Conservation (phyloP, 1,140 invertebrate genomes). For the Eriocheir sinensis region DNA sequence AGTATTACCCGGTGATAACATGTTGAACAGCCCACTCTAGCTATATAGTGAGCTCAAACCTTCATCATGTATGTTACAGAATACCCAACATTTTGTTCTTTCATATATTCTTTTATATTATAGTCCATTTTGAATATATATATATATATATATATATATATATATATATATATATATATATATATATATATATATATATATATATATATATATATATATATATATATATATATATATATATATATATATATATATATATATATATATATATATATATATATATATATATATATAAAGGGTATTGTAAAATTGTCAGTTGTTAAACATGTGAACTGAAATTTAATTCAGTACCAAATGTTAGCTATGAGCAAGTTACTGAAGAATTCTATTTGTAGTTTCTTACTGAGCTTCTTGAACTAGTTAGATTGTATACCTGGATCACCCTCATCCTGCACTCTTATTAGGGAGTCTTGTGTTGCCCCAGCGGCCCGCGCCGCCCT, state of each 20-base stretch:
- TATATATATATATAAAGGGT: conserved; percentile 32
- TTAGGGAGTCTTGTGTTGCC: not conserved
- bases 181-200: conserved; percentile 60
- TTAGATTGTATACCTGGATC: not conserved
- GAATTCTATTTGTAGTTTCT: conserved; percentile 8
- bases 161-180: conserved; percentile 50
- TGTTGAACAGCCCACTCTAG: not conserved
- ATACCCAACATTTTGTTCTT: not conserved
- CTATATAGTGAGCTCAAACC: not conserved
- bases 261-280: not conserved
- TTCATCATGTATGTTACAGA: not conserved
- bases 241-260: not conserved
- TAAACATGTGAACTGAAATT: not conserved
- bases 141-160: conserved; percentile 60
- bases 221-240: not conserved
- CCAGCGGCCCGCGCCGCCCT: not conserved
- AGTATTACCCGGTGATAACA: conserved; percentile 15
- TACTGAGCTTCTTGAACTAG: not conserved
- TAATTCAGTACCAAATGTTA: not conserved
- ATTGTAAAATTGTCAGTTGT: not conserved
- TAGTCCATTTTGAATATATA: conserved; percentile 19
- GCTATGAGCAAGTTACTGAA: not conserved
- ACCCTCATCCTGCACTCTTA: not conserved
- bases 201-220: conserved; percentile 51
- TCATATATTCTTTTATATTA: not conserved